phyloP scores from a whole-genome alignment of 1,140 invertebrate genomes.

The Caerostris darwini region DNA sequence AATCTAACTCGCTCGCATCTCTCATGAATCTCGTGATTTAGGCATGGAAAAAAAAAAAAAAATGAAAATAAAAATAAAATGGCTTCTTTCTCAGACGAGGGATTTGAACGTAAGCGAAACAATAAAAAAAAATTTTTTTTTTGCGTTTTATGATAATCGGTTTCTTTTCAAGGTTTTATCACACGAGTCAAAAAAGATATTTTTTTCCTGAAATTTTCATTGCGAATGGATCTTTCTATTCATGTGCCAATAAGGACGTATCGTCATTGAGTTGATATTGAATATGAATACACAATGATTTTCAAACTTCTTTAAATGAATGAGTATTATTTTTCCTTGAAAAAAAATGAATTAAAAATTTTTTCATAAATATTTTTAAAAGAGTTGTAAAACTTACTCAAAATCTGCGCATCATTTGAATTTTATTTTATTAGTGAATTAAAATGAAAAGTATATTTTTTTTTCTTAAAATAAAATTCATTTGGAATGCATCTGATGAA shows the following conservation, averaged over 20 bases:
- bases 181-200: neutral
- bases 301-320: too few relatives aligned
- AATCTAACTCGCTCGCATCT: neutral
- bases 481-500: too few relatives aligned
- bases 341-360: too few relatives aligned
- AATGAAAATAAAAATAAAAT: neutral
- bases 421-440: too few relatives aligned
- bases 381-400: neutral
- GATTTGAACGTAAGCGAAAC: neutral
- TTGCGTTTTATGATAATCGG: neutral
- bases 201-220: neutral
- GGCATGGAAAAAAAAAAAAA: neutral
- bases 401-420: too few relatives aligned
- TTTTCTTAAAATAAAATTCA: too few relatives aligned
- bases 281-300: neutral
- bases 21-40: slow-evolving; percentile 30
- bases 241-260: neutral
- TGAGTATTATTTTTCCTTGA: too few relatives aligned
- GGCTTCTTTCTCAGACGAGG: neutral
- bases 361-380: neutral
- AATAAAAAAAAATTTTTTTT: neutral
- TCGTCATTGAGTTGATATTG: neutral
- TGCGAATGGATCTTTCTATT: neutral
- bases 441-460: too few relatives aligned
- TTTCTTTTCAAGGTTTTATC: slow-evolving; percentile 13